Conservation (phyloP, 2,888 invertebrate genomes). For the Drosophila mercatorum region DNA sequence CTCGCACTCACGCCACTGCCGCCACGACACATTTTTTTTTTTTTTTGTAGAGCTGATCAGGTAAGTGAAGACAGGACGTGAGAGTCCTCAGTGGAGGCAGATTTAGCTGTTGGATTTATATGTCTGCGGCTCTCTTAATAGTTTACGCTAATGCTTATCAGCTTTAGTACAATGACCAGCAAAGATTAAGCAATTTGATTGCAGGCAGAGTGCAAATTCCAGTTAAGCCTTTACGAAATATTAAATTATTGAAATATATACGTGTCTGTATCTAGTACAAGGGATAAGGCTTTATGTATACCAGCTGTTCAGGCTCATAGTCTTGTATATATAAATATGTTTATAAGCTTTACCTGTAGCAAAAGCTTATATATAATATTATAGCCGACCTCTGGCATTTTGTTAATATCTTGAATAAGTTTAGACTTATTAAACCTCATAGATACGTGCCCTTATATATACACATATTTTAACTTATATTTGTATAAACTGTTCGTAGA, state of each 20-base stretch:
- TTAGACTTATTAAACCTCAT: background rate
- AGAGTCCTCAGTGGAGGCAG: background rate
- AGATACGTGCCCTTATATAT: background rate
- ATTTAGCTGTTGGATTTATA: constrained; percentile 3
- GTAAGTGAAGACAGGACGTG: constrained; percentile 9
- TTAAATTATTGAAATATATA: constrained; percentile 8
- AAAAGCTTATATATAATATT: background rate
- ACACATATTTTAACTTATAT: background rate
- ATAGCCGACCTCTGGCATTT: background rate
- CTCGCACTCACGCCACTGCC: constrained; percentile 1
- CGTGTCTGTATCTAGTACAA: background rate
- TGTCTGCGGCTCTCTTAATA: background rate
- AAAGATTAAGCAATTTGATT: constrained; percentile 35
- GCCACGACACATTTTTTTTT: constrained; percentile 36
- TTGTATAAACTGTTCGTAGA: too few species aligned
- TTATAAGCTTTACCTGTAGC: too few species aligned
- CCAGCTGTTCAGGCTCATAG: background rate
- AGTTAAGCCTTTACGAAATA: constrained; percentile 16
- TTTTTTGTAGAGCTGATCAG: constrained; percentile 15
- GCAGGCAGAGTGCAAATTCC: constrained; percentile 52
- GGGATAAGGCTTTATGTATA: background rate
- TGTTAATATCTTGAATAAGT: background rate
- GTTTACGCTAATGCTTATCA: constrained; percentile 31
- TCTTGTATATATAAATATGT: background rate
- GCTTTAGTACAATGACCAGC: constrained; percentile 2